Conservation (phyloP, 2,888 invertebrate genomes). For the Caenorhabditis doughertyi region DNA sequence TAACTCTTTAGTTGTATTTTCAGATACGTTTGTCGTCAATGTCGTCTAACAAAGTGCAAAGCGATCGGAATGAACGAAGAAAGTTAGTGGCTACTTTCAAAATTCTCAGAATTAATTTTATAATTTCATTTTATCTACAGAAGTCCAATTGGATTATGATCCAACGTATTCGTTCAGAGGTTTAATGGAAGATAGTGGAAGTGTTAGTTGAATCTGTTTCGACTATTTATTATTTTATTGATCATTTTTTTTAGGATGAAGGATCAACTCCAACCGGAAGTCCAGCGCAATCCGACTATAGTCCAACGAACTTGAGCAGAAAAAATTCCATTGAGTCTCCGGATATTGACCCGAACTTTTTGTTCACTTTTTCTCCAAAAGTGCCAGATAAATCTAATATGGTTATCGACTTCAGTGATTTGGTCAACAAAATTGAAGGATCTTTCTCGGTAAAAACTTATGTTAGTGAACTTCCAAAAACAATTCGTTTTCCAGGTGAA, state of each 20-base stretch:
- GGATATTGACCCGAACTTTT: conserved; percentile 32
- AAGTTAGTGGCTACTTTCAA: conserved; percentile 38
- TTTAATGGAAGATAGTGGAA: conserved; percentile 49
- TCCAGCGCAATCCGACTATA: conserved; percentile 43
- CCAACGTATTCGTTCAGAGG: conserved; percentile 53
- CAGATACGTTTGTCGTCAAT: conserved; percentile 51
- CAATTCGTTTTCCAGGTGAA: conserved; percentile 29
- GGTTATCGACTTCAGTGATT: conserved; percentile 45
- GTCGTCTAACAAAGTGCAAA: conserved; percentile 50
- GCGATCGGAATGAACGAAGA: conserved; percentile 56
- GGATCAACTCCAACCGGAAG: conserved; percentile 44
- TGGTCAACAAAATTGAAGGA: conserved; percentile 29
- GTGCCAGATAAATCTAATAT: conserved; percentile 28
- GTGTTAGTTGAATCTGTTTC: conserved; percentile 21
- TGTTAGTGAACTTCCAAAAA: not conserved
- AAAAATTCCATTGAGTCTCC: conserved; percentile 44
- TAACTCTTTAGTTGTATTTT: no score
- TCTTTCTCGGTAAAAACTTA: conserved; percentile 29
- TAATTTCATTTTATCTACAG: conserved; percentile 6
- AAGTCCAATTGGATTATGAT: conserved; percentile 58
- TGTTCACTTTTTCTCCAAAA: conserved; percentile 53
- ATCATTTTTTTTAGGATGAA: conserved; percentile 44
- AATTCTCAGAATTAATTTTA: not conserved
- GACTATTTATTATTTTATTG: not conserved
- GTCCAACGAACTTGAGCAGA: conserved; percentile 16